These are phyloP conservation scores for Steinernema carpocapsae DNA, from an alignment of 2,888 invertebrate species.

Conservation along the genomic window DNA sequence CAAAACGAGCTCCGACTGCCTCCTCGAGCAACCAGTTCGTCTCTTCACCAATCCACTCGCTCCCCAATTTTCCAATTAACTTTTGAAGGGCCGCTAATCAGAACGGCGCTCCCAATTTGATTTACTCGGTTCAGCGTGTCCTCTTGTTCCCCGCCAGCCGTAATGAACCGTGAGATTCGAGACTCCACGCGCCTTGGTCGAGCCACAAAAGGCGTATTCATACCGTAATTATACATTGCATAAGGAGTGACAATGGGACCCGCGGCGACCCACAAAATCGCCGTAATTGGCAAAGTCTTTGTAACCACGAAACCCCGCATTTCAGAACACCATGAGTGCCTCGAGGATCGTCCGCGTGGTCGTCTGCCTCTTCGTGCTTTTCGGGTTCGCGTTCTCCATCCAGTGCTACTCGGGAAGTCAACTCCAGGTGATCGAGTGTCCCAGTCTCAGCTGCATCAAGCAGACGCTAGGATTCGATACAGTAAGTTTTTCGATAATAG, in stretches of 20 bases:
- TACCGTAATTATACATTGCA: slow-evolving; percentile 29
- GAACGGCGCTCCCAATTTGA: slow-evolving; percentile 7
- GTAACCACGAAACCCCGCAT: neutral
- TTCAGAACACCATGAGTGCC: neutral
- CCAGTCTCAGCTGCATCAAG: slow-evolving; percentile 65
- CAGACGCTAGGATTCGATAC: slow-evolving; percentile 67
- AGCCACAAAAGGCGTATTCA: slow-evolving; percentile 7
- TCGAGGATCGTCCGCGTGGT: neutral
- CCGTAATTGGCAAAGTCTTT: slow-evolving; percentile 25
- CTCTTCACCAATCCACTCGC: neutral
- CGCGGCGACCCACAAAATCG: slow-evolving; percentile 33
- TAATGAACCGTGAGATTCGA: slow-evolving; percentile 11
- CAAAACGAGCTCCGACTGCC: neutral
- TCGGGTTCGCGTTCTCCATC: slow-evolving; percentile 43
- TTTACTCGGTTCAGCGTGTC: neutral
- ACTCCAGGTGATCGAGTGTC: slow-evolving; percentile 64
- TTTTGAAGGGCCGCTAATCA: slow-evolving; percentile 35
- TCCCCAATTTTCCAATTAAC: slow-evolving; percentile 33
- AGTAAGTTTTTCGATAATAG: slow-evolving; percentile 47
- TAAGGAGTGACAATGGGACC: slow-evolving; percentile 24
- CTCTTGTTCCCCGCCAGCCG: neutral
- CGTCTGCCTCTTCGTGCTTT: slow-evolving; percentile 10
- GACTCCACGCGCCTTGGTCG: slow-evolving; percentile 1
- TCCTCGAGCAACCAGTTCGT: slow-evolving; percentile 26
- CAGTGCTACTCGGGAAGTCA: slow-evolving; percentile 67